Conservation (phyloP, 1,140 invertebrate species). For the Thalassaphorura encarpata region DNA sequence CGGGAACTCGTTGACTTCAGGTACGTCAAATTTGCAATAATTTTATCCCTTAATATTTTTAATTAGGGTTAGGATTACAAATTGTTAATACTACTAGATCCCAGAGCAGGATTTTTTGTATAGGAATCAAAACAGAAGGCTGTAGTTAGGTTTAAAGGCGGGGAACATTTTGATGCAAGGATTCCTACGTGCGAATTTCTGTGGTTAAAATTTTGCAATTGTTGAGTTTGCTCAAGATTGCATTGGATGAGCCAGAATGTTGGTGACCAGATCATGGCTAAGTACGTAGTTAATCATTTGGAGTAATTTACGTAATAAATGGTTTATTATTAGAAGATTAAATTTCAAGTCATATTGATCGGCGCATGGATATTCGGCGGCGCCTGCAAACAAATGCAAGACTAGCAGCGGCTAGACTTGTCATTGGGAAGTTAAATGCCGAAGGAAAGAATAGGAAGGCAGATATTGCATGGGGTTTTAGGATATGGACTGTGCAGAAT, state of each 20-base stretch:
- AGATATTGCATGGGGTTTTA: background rate
- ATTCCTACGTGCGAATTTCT: no score
- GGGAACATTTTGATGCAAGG: background rate
- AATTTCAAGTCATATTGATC: no score
- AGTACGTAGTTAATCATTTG: no score
- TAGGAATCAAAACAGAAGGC: no score
- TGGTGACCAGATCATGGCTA: no score
- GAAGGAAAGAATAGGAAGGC: background rate
- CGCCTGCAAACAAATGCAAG: no score
- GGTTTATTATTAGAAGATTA: no score
- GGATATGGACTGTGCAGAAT: background rate
- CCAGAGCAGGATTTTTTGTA: background rate
- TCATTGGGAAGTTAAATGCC: background rate
- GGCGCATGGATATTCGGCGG: constrained; percentile 3
- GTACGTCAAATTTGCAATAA: background rate
- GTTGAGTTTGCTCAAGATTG: no score
- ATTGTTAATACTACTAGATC: background rate
- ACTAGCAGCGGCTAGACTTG: background rate
- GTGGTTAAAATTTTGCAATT: no score
- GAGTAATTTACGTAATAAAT: no score
- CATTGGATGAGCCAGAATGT: no score
- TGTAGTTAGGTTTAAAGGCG: background rate
- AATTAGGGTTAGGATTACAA: background rate
- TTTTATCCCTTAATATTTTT: background rate
- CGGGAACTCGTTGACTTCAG: constrained; percentile 4